These are phyloP conservation scores for Synergus japonicus DNA, from an alignment of 2,888 invertebrate species.

Conservation along the genomic window DNA sequence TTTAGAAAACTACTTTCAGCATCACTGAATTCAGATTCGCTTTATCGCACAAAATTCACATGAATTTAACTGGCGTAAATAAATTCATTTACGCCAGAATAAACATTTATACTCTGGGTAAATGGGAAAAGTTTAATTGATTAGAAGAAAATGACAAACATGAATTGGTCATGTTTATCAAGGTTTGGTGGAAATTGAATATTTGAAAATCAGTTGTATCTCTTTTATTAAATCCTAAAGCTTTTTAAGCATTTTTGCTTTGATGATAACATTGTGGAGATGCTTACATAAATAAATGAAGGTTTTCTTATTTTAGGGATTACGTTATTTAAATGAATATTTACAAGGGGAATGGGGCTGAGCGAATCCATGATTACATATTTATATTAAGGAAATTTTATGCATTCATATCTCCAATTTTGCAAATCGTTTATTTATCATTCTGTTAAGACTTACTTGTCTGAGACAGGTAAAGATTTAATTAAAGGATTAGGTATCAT, in stretches of 20 bases:
- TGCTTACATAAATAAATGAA: slow-evolving; percentile 5
- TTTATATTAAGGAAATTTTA: not conserved
- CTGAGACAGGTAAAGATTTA: not conserved
- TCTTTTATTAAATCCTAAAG: not conserved
- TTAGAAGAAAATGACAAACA: not conserved
- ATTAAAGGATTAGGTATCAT: not conserved
- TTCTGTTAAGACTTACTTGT: not conserved
- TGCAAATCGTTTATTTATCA: not conserved
- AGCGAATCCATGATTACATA: not conserved
- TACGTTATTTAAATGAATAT: not conserved
- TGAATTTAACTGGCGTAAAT: not conserved
- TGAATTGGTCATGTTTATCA: not conserved
- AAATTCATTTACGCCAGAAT: not conserved
- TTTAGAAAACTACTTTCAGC: slow-evolving; percentile 14
- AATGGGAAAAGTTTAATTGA: not conserved
- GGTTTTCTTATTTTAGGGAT: not conserved
- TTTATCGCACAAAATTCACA: slow-evolving; percentile 9
- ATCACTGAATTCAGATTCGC: slow-evolving; percentile 21
- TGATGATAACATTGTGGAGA: not conserved
- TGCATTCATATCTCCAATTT: not conserved
- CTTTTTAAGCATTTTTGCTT: not conserved
- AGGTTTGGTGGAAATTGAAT: not conserved
- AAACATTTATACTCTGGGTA: not conserved
- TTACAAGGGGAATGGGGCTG: not conserved
- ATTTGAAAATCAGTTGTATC: not conserved